Evolutionary conservation across 1,140 invertebrate genomes (phyloP), one percentile per base, ranked within the genome.

Genomic region (Eufriesea mexicana): DNA sequence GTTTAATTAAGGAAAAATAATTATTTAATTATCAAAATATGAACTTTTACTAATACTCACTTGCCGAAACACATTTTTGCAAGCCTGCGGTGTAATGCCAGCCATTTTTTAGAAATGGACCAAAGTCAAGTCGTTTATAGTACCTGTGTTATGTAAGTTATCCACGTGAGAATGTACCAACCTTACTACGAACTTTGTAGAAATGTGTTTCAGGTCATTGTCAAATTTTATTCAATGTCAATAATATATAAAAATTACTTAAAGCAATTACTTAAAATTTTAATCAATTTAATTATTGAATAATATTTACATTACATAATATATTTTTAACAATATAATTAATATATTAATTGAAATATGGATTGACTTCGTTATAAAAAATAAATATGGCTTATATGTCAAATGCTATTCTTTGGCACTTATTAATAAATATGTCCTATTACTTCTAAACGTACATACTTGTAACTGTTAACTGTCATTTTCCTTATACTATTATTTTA

Each of bases 61-160:
- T 89, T 93, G 92, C 79, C 83, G 89, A 5, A 93, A 77, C 42
- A 71, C 90, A 89, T 91, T 92, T 89, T 91, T 87, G 74, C 90
- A 93, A 49, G 87, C 88, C 66, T 92, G 89, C 72, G 92, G 90
- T 55, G 87, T 84, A 64, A 93, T 89, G 14, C 90, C 91, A 76
- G 91, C 92, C 93, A 93, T 93, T 79, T 77, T 93, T 70, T 12
- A 66, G 70, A 83, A 67, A 67, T 74, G 18, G 67, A 28, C 28
- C 14, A 73, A 23, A 25, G 5, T 61, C 16, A 49, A 84, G 25
- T 49, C 76, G 67, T 84, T 87, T 84, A 72, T 42, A 73, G 71
- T 74, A 67, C 55, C 61, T 42, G 55, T 70, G 70, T 88, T 88
- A 88, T 81, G 35, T 87, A 88, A 88, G 25, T n/a, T 66, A 55